Conservation (phyloP, 2,888 invertebrate species). For the Drosophila anomalipes region DNA sequence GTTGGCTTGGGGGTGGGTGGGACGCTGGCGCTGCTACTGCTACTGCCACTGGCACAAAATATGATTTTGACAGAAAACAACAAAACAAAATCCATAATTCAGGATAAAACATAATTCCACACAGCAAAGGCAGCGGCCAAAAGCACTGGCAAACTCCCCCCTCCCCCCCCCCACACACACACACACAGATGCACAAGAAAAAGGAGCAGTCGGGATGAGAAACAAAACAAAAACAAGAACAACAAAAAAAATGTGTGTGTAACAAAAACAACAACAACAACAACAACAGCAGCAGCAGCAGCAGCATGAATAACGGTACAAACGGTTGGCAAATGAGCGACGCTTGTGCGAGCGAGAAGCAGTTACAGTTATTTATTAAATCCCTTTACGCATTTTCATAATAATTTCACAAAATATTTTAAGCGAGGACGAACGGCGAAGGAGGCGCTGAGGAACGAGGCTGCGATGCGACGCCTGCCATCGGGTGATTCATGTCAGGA, state of each 20-base stretch:
- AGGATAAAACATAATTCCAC: conserved; percentile 84
- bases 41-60: conserved; percentile 68
- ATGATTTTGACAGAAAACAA: conserved; percentile 85
- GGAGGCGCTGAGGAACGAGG: conserved; percentile 11
- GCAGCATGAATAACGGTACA: conserved; percentile 61
- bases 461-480: conserved; percentile 60
- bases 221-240: conserved; percentile 33
- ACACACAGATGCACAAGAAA: conserved; percentile 74
- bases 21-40: neutral
- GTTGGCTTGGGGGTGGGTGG: conserved; percentile 2
- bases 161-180: conserved; percentile 19
- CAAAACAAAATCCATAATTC: conserved; percentile 84
- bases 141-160: conserved; percentile 15
- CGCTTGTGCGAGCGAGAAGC: conserved; percentile 64
- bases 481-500: conserved; percentile 75
- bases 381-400: conserved; percentile 84
- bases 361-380: conserved; percentile 84
- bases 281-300: conserved; percentile 28
- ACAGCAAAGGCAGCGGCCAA: conserved; percentile 55
- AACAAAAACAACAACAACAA: conserved; percentile 22
- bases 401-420: conserved; percentile 83
- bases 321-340: conserved; percentile 48
- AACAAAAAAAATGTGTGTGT: conserved; percentile 34
- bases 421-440: conserved; percentile 56
- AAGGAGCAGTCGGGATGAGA: conserved; percentile 53